Percentiles rank a stretch among this genome's conserved stretches.
Conservation (phyloP, 53 echinoderm and acorn worm species). For the Patiria pectinifera region DNA sequence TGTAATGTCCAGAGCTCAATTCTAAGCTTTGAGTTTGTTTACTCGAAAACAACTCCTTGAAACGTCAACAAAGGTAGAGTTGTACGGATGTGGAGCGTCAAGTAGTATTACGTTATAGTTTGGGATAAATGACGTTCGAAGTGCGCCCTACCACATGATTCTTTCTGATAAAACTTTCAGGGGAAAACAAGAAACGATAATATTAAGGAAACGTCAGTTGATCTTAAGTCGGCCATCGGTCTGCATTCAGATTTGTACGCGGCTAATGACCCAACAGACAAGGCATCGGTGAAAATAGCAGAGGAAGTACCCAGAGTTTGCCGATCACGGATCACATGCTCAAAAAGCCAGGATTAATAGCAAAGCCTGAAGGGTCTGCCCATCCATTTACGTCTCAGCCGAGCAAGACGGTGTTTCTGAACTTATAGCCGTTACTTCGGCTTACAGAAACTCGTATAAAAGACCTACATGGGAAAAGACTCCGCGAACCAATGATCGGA, state of each 20-base stretch:
- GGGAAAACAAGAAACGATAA: conserved; percentile 34
- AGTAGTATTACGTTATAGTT: conserved; percentile 29
- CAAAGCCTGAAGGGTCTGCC: conserved; percentile 18
- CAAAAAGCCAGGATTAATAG: conserved; percentile 42
- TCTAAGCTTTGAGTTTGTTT: background rate
- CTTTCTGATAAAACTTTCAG: conserved; percentile 40
- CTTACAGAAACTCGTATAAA: background rate
- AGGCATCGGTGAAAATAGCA: conserved; percentile 21
- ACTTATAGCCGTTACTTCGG: background rate
- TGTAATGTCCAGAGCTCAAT: conserved; percentile 7
- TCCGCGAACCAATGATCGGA: conserved; percentile 19
- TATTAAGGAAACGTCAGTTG: conserved; percentile 49
- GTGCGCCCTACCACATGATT: conserved; percentile 37
- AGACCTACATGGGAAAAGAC: conserved; percentile 23
- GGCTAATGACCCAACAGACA: conserved; percentile 59
- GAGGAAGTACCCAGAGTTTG: conserved; percentile 18
- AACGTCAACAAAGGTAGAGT: conserved; percentile 57
- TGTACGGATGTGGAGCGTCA: conserved; percentile 53
- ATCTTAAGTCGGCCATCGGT: conserved; percentile 49
- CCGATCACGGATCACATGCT: conserved; percentile 1
- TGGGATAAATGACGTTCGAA: conserved; percentile 51
- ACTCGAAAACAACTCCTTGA: conserved; percentile 24
- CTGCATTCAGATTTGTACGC: conserved; percentile 29
- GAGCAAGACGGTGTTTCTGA: background rate
- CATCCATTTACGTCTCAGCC: conserved; percentile 41